These are phyloP conservation scores for Elephantulus edwardii DNA, from an alignment of 2,113 vertebrate genomes.

Conservation along the genomic window DNA sequence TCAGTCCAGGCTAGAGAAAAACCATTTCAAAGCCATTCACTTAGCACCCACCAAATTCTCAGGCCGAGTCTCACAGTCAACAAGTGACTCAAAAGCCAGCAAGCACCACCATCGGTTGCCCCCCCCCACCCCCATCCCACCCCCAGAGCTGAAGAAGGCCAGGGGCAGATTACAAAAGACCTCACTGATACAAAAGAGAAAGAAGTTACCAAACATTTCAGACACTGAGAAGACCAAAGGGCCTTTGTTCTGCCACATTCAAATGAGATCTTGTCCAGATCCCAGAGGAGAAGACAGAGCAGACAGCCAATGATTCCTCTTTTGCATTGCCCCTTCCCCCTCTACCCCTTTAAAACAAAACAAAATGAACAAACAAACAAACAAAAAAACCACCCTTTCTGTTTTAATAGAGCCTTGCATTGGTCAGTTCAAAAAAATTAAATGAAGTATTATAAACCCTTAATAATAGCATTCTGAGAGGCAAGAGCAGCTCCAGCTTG, in stretches of 20 bases:
- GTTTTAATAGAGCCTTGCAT: constrained; percentile 72
- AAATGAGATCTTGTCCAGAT: constrained; percentile 73
- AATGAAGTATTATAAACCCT: constrained; percentile 76
- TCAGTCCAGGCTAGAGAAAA: constrained; percentile 41
- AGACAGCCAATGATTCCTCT: constrained; percentile 74
- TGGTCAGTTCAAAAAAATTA: constrained; percentile 75
- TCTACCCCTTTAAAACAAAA: too few species aligned
- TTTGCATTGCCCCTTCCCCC: constrained; percentile 59
- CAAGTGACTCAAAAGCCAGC: constrained; percentile 58
- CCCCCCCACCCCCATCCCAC: too few species aligned
- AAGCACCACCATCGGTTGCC: constrained; percentile 61
- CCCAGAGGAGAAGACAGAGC: constrained; percentile 69
- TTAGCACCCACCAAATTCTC: constrained; percentile 72
- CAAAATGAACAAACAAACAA: too few species aligned
- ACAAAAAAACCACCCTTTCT: constrained; percentile 53
- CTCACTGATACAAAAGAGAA: constrained; percentile 74
- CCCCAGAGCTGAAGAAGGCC: constrained; percentile 62
- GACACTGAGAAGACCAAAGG: constrained; percentile 55
- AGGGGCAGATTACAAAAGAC: constrained; percentile 70
- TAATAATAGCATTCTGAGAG: constrained; percentile 74
- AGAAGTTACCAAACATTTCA: constrained; percentile 67
- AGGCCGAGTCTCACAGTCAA: constrained; percentile 63
- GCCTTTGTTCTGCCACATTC: constrained; percentile 76
- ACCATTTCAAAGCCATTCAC: constrained; percentile 65
- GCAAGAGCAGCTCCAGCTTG: constrained; percentile 76